Percentiles rank a stretch among this genome's conserved stretches.
Evolutionary conservation across 2,888 invertebrate genomes (phyloP).

Genomic region (Ceraclea dissimilis): DNA sequence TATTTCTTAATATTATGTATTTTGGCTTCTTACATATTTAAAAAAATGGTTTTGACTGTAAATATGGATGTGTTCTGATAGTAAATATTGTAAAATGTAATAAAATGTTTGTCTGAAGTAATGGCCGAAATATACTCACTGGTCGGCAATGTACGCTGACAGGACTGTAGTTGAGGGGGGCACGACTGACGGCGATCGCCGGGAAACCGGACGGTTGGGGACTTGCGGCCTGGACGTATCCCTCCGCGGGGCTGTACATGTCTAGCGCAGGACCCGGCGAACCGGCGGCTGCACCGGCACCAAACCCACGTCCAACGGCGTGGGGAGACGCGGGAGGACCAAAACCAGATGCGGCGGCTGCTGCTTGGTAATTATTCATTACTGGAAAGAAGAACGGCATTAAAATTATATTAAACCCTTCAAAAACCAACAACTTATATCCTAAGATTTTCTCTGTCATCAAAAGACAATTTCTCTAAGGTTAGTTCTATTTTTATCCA

Average conservation of each 20-base stretch:
- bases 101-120: too few species aligned
- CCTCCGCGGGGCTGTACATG: constrained; percentile 86
- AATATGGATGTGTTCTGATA: too few species aligned
- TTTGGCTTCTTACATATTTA: too few species aligned
- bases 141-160: constrained; percentile 50
- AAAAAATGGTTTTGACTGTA: too few species aligned
- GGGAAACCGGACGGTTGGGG: constrained; percentile 95
- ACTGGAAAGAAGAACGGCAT: constrained; percentile 52
- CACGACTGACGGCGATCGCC: constrained; percentile 87
- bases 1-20: too few species aligned
- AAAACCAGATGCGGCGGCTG: constrained; percentile 65
- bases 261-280: constrained; percentile 89
- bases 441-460: too few species aligned
- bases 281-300: constrained; percentile 85
- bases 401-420: too few species aligned
- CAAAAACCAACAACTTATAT: too few species aligned
- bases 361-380: constrained; percentile 93
- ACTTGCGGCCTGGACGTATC: constrained; percentile 95
- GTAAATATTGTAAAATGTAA: too few species aligned
- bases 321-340: constrained; percentile 81
- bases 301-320: constrained; percentile 70
- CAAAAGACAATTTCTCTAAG: too few species aligned
- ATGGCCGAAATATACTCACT: constrained; percentile 15
- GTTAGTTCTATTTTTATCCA: too few species aligned
- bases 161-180: constrained; percentile 89